A percentile compares a stretch with the other conserved stretches of the same genome.
phyloP scores from a whole-genome alignment of 2,888 invertebrate species.

The Parnassius smintheus region DNA sequence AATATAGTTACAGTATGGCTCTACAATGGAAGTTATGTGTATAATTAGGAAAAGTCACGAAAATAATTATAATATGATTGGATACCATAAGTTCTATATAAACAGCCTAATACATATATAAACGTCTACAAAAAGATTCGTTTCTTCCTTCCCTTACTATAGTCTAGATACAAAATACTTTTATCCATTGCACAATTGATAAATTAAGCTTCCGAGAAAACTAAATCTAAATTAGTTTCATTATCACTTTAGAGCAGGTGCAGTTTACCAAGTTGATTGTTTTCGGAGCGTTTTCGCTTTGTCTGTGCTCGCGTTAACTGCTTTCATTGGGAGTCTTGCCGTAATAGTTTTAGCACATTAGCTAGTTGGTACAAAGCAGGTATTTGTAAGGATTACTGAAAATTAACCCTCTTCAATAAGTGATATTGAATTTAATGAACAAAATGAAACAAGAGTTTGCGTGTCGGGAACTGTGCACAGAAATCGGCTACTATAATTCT shows the following conservation, averaged over 20 bases:
- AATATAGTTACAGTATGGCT: too few relatives aligned
- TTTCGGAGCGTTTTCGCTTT: constrained; percentile 23
- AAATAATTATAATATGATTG: too few relatives aligned
- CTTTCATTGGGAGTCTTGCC: constrained; percentile 17
- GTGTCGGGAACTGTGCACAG: too few relatives aligned
- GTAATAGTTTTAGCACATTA: constrained; percentile 22
- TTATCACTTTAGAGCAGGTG: constrained; percentile 48
- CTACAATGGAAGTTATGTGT: too few relatives aligned
- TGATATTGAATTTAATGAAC: not conserved
- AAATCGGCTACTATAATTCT: too few relatives aligned
- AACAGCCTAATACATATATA: too few relatives aligned
- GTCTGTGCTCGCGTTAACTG: constrained; percentile 13
- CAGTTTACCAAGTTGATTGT: constrained; percentile 30
- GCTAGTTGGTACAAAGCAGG: constrained; percentile 4
- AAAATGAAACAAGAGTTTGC: not conserved
- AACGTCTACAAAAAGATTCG: too few relatives aligned
- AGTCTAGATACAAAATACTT: constrained; percentile 1
- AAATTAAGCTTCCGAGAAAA: constrained; percentile 23
- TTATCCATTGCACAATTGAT: constrained; percentile 4
- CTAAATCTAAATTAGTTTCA: constrained; percentile 51
- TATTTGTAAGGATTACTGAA: constrained; percentile 1
- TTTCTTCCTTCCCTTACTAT: not conserved
- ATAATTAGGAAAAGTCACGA: too few relatives aligned
- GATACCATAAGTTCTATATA: too few relatives aligned
- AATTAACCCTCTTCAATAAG: not conserved